Evolutionary conservation across 2,888 invertebrate species (phyloP).

Genomic region (Drosophila helvetica): DNA sequence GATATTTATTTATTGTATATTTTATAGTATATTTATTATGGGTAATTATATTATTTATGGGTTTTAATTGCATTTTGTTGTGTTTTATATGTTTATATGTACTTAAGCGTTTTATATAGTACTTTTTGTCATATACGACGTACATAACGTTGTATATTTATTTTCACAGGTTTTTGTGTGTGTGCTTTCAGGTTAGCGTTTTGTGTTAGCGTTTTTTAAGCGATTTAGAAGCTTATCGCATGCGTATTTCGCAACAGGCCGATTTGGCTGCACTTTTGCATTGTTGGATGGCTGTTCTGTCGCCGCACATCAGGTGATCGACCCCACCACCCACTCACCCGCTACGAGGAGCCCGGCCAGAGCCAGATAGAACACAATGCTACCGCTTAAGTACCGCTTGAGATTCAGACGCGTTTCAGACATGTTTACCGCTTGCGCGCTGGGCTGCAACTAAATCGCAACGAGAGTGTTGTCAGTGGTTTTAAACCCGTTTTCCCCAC

Average conservation of each 20-base stretch:
- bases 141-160: too few species aligned
- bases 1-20: too few species aligned
- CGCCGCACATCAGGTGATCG: neutral
- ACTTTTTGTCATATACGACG: too few species aligned
- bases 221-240: neutral
- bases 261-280: neutral
- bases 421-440: conserved; percentile 61
- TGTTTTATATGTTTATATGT: too few species aligned
- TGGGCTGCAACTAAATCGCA: conserved; percentile 63
- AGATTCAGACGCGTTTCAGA: conserved; percentile 34
- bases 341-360: conserved; percentile 40
- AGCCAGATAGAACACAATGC: conserved; percentile 26
- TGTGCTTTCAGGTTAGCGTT: too few species aligned
- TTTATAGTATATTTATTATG: too few species aligned
- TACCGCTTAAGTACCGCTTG: conserved; percentile 41
- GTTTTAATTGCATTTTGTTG: too few species aligned
- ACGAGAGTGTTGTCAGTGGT: conserved; percentile 55
- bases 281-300: neutral
- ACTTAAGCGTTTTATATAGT: too few species aligned
- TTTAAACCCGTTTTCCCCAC: conserved; percentile 65
- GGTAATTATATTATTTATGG: too few species aligned
- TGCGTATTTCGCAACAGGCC: neutral
- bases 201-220: neutral
- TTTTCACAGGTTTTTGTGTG: too few species aligned
- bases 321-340: conserved; percentile 53